Conservation (phyloP, 2,113 vertebrate species). For the Microtus montanus region DNA sequence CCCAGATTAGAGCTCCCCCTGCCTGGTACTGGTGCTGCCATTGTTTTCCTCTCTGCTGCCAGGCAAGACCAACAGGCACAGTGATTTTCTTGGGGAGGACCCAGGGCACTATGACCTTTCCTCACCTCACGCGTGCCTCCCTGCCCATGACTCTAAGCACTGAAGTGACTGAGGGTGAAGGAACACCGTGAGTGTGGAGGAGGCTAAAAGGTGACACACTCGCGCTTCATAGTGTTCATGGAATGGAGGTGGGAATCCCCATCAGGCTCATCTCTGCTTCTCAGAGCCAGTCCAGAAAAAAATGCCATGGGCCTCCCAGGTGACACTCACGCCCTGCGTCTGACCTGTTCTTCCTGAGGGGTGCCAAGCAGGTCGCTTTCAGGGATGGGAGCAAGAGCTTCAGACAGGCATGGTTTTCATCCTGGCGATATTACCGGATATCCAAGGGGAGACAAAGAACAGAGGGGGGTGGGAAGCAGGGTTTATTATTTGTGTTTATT, state of each 20-base stretch:
- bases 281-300: constrained; percentile 19
- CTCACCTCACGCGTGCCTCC: not conserved
- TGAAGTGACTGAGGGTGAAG: not conserved
- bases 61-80: not conserved
- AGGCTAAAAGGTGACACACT: not conserved
- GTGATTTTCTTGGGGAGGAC: not conserved
- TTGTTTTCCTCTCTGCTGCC: not conserved
- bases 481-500: not conserved
- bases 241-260: not conserved
- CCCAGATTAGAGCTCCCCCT: not conserved
- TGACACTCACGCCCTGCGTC: not conserved
- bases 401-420: not conserved
- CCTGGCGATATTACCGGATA: not conserved
- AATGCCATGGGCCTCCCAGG: not conserved
- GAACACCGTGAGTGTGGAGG: not conserved
- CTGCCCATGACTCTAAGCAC: not conserved
- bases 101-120: not conserved
- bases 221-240: not conserved
- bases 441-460: not conserved
- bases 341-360: too few relatives aligned
- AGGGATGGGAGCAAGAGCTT: not conserved
- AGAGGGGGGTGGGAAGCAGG: not conserved
- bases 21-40: not conserved
- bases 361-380: not conserved
- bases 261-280: not conserved